phyloP scores from a whole-genome alignment of 2,888 invertebrate genomes.

The Synanthedon myopaeformis region DNA sequence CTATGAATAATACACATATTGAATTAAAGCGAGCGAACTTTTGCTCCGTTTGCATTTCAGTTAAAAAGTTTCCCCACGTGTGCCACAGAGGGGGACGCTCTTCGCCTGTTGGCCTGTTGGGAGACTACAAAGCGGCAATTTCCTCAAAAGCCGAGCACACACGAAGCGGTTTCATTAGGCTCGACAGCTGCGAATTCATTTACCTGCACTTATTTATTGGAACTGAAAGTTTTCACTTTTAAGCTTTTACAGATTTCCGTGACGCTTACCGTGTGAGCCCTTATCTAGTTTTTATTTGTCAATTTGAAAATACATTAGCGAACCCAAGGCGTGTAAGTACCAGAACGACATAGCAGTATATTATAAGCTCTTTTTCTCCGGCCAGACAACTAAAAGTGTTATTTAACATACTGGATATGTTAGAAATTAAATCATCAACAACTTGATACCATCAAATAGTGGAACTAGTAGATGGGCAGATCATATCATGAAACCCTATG shows the following conservation, averaged over 20 bases:
- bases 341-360: too few relatives aligned
- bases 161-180: background rate
- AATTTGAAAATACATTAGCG: too few relatives aligned
- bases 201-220: background rate
- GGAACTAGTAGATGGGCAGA: too few relatives aligned
- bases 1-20: conserved; percentile 35
- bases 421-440: too few relatives aligned
- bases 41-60: conserved; percentile 30
- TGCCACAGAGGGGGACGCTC: background rate
- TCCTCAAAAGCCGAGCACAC: conserved; percentile 10
- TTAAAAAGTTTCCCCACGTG: conserved; percentile 23
- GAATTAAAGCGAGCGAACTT: conserved; percentile 29
- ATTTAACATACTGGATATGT: too few relatives aligned
- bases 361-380: too few relatives aligned
- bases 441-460: too few relatives aligned
- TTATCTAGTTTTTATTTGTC: too few relatives aligned
- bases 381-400: too few relatives aligned
- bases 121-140: conserved; percentile 20
- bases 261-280: background rate
- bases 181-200: background rate
- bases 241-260: background rate
- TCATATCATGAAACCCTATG: too few relatives aligned
- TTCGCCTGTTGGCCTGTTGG: conserved; percentile 8
- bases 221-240: background rate
- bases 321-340: too few relatives aligned